Evolutionary conservation across 2,797 vertebrate species (phyloP).

Genomic region (Acropternis orthonyx): DNA sequence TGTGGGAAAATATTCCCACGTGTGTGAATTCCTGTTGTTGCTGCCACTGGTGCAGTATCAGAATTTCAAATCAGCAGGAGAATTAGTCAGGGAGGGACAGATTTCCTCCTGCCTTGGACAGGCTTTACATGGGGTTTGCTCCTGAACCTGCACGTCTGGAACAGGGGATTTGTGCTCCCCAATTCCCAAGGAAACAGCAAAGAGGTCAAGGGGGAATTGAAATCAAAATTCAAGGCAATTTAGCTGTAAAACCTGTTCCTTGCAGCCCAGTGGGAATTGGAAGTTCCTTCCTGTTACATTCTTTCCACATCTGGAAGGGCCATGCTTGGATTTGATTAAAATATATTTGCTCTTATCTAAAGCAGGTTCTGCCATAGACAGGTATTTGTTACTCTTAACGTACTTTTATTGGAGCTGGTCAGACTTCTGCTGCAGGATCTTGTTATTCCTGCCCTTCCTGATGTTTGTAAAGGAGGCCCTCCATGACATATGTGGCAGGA

Average conservation of each 20-base stretch:
- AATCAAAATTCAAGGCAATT: background rate
- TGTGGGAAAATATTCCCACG: fast-evolving
- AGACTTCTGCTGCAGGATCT: background rate
- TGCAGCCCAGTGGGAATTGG: constrained; percentile 36
- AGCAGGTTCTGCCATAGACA: constrained; percentile 26
- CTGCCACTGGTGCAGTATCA: background rate
- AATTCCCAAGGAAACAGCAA: background rate
- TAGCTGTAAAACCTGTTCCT: background rate
- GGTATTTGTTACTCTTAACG: constrained; percentile 27
- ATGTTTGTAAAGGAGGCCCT: background rate
- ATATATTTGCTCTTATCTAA: constrained; percentile 47
- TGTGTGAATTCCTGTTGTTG: background rate
- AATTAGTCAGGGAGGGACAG: background rate
- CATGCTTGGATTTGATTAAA: constrained; percentile 34
- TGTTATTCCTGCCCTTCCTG: background rate
- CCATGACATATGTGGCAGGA: fast-evolving
- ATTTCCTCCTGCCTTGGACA: background rate
- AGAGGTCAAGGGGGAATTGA: background rate
- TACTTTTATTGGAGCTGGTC: background rate
- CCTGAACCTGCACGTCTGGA: background rate
- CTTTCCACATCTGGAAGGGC: constrained; percentile 49
- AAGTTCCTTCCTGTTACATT: constrained; percentile 49
- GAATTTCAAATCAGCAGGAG: background rate
- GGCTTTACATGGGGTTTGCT: background rate
- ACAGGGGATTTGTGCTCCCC: background rate